These are phyloP conservation scores for Notarius quadriscutis DNA, from an alignment of 2,113 vertebrate species.

Conservation along the genomic window DNA sequence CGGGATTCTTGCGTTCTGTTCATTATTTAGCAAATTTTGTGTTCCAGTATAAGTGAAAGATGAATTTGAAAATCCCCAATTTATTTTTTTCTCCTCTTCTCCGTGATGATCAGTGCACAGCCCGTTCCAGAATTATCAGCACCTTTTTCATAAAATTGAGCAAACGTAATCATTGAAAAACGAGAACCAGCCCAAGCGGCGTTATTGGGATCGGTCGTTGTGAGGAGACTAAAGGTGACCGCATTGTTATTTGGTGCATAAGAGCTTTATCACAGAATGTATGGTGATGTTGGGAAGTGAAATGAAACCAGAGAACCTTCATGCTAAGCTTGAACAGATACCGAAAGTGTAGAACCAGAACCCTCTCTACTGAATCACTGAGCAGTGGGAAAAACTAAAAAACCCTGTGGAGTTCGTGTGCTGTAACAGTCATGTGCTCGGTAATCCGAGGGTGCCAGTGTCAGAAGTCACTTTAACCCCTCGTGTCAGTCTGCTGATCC, in stretches of 20 bases:
- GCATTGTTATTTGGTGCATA: neutral
- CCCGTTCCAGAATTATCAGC: neutral
- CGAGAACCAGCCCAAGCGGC: neutral
- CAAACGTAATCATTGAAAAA: neutral
- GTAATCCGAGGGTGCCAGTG: neutral
- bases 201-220: neutral
- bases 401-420: neutral
- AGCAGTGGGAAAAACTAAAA: neutral
- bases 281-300: neutral
- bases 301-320: neutral
- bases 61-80: neutral
- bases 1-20: neutral
- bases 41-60: neutral
- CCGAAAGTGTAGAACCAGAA: neutral
- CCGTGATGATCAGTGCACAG: neutral
- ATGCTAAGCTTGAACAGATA: neutral
- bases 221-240: neutral
- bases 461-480: slow-evolving; percentile 7
- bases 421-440: neutral
- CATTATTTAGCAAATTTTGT: neutral
- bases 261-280: neutral
- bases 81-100: neutral
- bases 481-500: slow-evolving; percentile 28
- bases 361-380: neutral
- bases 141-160: neutral